Percentiles rank a stretch among this genome's conserved stretches.
These are phyloP conservation scores for Cinclus cinclus DNA, from an alignment of 2,113 vertebrate species.

Conservation along the genomic window DNA sequence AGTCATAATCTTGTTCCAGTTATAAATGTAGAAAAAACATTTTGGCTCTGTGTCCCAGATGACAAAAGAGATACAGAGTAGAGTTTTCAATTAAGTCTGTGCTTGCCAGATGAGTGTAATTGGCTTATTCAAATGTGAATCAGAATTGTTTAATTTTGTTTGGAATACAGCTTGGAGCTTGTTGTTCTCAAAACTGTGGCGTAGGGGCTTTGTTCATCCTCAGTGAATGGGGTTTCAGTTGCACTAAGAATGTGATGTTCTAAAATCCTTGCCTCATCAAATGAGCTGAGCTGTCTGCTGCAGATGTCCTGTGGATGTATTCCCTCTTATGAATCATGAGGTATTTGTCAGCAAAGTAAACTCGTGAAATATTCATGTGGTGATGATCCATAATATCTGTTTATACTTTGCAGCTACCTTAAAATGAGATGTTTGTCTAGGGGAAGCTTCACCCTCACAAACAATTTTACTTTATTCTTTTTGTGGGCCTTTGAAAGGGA, in stretches of 20 bases:
- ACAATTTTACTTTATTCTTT: neutral
- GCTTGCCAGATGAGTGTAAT: neutral
- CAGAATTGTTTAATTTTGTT: slow-evolving; percentile 1
- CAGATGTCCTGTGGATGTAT: slow-evolving; percentile 16
- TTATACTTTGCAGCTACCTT: slow-evolving; percentile 2
- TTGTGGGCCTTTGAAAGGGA: neutral
- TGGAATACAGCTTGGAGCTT: neutral
- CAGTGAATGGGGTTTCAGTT: slow-evolving; percentile 4
- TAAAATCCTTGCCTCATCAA: neutral
- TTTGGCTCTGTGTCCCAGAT: neutral
- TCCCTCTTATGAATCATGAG: slow-evolving; percentile 7
- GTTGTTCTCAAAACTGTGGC: neutral
- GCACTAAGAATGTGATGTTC: neutral
- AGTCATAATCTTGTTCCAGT: neutral
- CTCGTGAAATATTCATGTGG: neutral
- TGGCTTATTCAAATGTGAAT: neutral
- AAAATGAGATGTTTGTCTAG: neutral
- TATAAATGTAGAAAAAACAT: neutral
- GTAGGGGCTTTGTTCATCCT: neutral
- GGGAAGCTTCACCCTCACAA: neutral
- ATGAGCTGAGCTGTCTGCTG: neutral
- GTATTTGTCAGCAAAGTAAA: slow-evolving; percentile 17
- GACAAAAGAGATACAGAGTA: neutral
- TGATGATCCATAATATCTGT: neutral
- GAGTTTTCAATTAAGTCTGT: neutral